These are phyloP conservation scores for Uria aalge DNA, from an alignment of 2,113 vertebrate species.

Conservation along the genomic window DNA sequence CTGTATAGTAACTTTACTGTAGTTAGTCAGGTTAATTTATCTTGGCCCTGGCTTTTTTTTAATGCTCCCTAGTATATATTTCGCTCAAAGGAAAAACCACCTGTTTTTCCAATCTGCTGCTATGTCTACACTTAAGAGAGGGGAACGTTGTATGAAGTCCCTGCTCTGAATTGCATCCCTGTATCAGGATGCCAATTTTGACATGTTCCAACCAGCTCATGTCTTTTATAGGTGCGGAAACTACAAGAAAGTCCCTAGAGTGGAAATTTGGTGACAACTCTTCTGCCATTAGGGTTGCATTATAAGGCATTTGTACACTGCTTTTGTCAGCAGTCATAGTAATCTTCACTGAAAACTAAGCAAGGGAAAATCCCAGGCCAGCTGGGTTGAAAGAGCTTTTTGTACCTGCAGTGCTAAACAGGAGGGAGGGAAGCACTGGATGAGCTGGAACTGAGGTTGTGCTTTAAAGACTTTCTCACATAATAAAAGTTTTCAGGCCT, in stretches of 20 bases:
- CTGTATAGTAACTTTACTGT: background rate
- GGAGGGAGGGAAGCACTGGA: background rate
- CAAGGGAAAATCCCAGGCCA: background rate
- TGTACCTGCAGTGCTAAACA: background rate
- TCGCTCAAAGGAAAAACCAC: background rate
- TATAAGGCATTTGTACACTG: background rate
- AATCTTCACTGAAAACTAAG: background rate
- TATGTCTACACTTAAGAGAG: background rate
- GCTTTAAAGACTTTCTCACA: background rate
- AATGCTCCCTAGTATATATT: background rate
- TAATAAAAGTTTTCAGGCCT: background rate
- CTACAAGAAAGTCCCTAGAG: background rate
- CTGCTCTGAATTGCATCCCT: conserved; percentile 6
- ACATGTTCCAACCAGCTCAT: background rate
- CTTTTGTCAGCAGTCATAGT: conserved; percentile 18
- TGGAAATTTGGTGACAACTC: conserved; percentile 29
- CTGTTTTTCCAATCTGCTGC: background rate
- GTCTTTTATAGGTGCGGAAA: background rate
- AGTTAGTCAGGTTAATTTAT: background rate
- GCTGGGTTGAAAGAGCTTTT: background rate
- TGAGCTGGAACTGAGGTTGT: background rate
- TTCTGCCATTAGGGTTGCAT: background rate
- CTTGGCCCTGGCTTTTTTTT: background rate
- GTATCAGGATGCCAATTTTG: background rate
- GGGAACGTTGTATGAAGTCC: background rate